Conservation (phyloP, 2,888 invertebrate genomes). For the Scrobipalpa atriplicella region DNA sequence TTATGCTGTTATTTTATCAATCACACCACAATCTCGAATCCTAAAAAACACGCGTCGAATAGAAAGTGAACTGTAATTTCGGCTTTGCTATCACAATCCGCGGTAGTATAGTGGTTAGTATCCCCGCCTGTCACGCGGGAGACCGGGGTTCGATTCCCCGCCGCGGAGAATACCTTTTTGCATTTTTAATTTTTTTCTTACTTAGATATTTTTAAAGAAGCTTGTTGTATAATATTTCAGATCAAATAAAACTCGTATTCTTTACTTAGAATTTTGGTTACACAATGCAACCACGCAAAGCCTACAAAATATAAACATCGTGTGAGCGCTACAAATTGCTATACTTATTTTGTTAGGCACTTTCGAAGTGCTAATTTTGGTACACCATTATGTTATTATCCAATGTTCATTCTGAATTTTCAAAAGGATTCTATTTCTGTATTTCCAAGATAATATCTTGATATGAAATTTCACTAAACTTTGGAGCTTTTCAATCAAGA, state of each 20-base stretch:
- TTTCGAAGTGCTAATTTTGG: background rate
- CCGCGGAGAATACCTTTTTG: slow-evolving; percentile 66
- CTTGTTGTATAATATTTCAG: background rate
- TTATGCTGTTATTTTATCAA: too few relatives aligned
- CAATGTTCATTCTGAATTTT: background rate
- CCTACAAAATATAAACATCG: background rate
- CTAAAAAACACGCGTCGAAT: background rate
- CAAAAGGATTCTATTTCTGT: too few relatives aligned
- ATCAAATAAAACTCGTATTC: background rate
- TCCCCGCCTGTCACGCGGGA: slow-evolving; percentile 72
- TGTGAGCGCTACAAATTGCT: background rate
- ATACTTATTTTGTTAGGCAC: background rate
- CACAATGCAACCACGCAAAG: too few relatives aligned
- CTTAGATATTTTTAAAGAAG: background rate
- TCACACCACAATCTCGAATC: background rate
- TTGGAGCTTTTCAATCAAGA: too few relatives aligned
- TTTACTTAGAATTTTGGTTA: background rate
- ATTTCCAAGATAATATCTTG: too few relatives aligned
- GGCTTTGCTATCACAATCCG: slow-evolving; percentile 4
- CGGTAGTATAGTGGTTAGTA: slow-evolving; percentile 35
- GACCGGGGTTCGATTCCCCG: slow-evolving; percentile 84
- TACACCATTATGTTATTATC: background rate
- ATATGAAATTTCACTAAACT: too few relatives aligned
- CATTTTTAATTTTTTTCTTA: background rate
- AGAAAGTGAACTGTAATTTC: slow-evolving; percentile 20